Conservation (phyloP, 2,797 vertebrate species). For the Ceyx erithaca region DNA sequence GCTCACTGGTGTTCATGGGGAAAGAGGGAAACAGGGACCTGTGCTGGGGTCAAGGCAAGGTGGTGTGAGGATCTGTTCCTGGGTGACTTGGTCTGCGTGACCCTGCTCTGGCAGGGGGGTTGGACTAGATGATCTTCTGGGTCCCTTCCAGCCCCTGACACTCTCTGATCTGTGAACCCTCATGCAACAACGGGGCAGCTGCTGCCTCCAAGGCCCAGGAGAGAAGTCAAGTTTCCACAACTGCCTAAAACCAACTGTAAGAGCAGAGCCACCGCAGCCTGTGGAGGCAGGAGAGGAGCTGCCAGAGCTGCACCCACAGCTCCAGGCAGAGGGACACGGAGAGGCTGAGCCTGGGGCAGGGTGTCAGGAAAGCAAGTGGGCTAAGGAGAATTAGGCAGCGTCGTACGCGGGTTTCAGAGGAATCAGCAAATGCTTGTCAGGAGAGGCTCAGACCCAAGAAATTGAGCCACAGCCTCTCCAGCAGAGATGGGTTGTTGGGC, state of each 20-base stretch:
- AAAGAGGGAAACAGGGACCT: background rate
- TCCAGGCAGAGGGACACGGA: background rate
- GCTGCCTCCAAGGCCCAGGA: background rate
- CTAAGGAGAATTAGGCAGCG: accelerated
- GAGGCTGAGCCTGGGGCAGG: background rate
- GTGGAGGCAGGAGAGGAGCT: background rate
- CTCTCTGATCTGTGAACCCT: background rate
- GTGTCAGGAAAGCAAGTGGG: too few relatives aligned
- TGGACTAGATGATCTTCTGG: too few relatives aligned
- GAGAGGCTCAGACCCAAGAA: background rate
- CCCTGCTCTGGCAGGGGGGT: too few relatives aligned
- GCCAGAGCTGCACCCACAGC: background rate
- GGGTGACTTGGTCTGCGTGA: too few relatives aligned
- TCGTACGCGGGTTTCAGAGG: accelerated
- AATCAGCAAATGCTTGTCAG: accelerated
- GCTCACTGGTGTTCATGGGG: accelerated
- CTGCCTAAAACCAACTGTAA: background rate
- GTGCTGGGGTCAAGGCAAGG: background rate
- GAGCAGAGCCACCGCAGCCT: background rate
- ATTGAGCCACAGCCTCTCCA: accelerated
- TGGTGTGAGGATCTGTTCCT: background rate
- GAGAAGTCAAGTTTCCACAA: background rate
- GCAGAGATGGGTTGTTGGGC: background rate
- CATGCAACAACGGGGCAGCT: background rate
- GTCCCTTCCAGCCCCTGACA: too few relatives aligned